Conservation (phyloP, 2,113 vertebrate species). For the Peucedramus taeniatus region DNA sequence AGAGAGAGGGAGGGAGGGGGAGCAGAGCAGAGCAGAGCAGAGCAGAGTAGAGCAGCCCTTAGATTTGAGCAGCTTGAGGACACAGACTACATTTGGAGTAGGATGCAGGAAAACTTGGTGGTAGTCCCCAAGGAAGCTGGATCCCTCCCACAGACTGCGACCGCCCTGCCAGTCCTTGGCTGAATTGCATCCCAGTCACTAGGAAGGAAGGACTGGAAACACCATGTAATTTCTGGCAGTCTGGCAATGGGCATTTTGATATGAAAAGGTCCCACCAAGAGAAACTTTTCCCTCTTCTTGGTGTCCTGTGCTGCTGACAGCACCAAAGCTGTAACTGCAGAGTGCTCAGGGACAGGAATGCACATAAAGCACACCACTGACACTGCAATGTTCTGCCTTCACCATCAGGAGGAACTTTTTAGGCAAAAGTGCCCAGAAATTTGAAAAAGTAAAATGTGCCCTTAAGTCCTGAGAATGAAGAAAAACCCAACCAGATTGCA, state of each 20-base stretch:
- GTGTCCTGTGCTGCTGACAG: not conserved
- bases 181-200: not conserved
- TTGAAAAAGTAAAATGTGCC: not conserved
- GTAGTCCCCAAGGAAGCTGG: rapidly evolving
- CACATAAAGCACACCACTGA: not conserved
- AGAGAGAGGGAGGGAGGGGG: not conserved
- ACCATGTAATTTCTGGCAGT: not conserved
- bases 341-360: not conserved
- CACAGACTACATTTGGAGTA: not conserved
- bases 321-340: not conserved
- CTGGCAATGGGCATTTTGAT: not conserved
- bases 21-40: not conserved
- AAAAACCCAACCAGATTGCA: not conserved
- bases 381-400: not conserved
- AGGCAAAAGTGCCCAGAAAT: not conserved
- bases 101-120: not conserved
- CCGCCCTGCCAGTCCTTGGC: not conserved
- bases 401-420: not conserved
- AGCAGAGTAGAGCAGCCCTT: not conserved
- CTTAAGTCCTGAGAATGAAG: not conserved
- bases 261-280: not conserved
- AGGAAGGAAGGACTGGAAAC: not conserved
- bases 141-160: rapidly evolving
- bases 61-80: not conserved
- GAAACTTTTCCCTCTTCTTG: not conserved